Conservation (phyloP, 1,140 invertebrate species). For the Pogonus chalceus region DNA sequence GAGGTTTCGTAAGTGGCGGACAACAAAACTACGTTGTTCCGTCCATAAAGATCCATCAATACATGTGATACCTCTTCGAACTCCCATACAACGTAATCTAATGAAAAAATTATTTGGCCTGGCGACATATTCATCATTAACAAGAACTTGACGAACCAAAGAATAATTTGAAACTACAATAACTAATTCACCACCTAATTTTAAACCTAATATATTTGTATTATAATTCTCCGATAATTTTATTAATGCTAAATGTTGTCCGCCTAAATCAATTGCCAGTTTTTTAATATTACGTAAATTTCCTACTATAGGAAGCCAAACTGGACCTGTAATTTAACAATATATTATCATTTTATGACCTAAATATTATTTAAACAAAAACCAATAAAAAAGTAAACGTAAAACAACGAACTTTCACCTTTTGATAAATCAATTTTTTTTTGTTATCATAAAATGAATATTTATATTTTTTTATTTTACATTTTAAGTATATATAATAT, state of each 20-base stretch:
- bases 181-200: constrained; percentile 48
- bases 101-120: constrained; percentile 65
- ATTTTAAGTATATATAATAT: too few relatives aligned
- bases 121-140: constrained; percentile 54
- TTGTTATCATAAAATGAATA: too few relatives aligned
- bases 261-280: constrained; percentile 41
- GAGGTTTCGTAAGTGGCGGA: constrained; percentile 56
- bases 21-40: constrained; percentile 60
- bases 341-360: neutral
- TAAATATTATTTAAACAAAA: neutral
- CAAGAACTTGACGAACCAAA: constrained; percentile 48
- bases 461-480: too few relatives aligned
- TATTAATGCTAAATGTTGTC: constrained; percentile 51
- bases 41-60: constrained; percentile 65
- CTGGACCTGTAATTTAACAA: constrained; percentile 47
- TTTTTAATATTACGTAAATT: constrained; percentile 46
- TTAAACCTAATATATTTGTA: constrained; percentile 53
- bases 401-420: too few relatives aligned
- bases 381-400: too few relatives aligned
- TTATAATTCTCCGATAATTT: constrained; percentile 48
- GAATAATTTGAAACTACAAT: constrained; percentile 51
- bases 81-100: constrained; percentile 56
- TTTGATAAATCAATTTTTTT: too few relatives aligned
- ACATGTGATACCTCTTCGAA: constrained; percentile 60
- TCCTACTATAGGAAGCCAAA: constrained; percentile 55